These are phyloP conservation scores for Cephalopterus ornatus DNA, from an alignment of 2,113 vertebrate genomes.

Conservation along the genomic window DNA sequence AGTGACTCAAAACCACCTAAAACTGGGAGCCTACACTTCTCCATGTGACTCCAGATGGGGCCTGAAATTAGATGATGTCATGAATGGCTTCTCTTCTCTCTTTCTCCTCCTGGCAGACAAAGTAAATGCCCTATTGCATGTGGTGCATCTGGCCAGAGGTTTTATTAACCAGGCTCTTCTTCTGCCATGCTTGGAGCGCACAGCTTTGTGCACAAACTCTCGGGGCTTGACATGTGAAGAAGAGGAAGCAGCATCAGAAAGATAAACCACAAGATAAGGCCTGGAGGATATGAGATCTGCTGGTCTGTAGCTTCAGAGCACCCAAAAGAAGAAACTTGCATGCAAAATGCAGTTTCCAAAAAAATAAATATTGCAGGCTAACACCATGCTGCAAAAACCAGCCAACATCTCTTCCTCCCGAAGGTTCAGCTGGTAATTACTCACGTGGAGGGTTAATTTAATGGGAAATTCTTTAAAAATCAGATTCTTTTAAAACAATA, in stretches of 20 bases:
- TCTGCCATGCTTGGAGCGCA: not conserved
- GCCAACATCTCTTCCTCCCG: not conserved
- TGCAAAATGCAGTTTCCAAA: not conserved
- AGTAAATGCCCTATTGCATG: not conserved
- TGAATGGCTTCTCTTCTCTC: not conserved
- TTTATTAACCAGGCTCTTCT: not conserved
- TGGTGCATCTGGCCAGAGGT: not conserved
- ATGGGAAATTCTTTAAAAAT: not conserved
- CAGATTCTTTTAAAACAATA: not conserved
- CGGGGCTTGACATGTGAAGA: not conserved
- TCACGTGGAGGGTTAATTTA: not conserved
- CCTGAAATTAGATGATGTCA: not conserved
- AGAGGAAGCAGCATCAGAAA: constrained; percentile 61
- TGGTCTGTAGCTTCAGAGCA: constrained; percentile 6
- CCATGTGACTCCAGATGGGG: not conserved
- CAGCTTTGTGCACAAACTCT: not conserved
- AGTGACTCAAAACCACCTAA: not conserved
- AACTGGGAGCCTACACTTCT: not conserved
- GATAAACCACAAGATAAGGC: constrained; percentile 68
- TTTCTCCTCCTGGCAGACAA: not conserved
- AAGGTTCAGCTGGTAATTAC: not conserved
- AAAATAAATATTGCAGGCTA: not conserved
- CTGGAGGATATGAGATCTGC: constrained; percentile 51
- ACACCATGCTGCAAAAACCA: not conserved
- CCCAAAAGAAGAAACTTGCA: constrained; percentile 20